Evolutionary conservation across 2,113 vertebrate species (phyloP).

Genomic region (Sinocyclocheilus grahami): DNA sequence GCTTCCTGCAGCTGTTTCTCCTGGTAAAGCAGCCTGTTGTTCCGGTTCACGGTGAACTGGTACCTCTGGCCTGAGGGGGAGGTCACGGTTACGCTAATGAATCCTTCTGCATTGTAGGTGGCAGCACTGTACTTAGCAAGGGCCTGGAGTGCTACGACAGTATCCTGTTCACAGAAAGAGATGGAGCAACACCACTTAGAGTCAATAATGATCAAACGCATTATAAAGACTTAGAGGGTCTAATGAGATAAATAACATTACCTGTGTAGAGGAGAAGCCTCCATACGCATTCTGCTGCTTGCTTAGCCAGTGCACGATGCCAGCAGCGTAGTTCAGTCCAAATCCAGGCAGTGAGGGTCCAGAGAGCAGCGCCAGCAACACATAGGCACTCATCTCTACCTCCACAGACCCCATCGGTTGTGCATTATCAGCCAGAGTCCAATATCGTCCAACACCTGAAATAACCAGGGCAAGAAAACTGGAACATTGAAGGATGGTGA

Average conservation of each 20-base stretch:
- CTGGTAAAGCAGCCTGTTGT: constrained; percentile 82
- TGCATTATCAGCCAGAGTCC: constrained; percentile 59
- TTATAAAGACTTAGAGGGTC: not conserved
- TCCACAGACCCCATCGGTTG: constrained; percentile 70
- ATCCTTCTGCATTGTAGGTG: constrained; percentile 67
- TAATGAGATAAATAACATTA: constrained; percentile 53
- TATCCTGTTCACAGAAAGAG: constrained; percentile 74
- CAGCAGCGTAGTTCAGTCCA: constrained; percentile 68
- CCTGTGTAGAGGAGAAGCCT: constrained; percentile 87
- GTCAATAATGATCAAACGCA: not conserved
- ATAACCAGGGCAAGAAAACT: not conserved
- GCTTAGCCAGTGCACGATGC: constrained; percentile 80
- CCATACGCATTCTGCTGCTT: constrained; percentile 83
- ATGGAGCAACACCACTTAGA: too few species aligned
- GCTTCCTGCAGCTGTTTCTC: constrained; percentile 71
- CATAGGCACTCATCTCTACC: constrained; percentile 81
- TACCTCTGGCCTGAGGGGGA: constrained; percentile 66
- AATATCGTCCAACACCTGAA: constrained; percentile 70
- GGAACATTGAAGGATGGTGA: not conserved
- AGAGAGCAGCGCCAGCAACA: constrained; percentile 76
- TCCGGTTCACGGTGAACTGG: constrained; percentile 76
- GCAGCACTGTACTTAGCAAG: constrained; percentile 78
- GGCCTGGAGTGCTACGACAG: constrained; percentile 87
- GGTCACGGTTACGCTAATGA: constrained; percentile 69
- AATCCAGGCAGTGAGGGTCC: constrained; percentile 63